Conservation (phyloP, 2,888 invertebrate species). For the Sesamia inferens region DNA sequence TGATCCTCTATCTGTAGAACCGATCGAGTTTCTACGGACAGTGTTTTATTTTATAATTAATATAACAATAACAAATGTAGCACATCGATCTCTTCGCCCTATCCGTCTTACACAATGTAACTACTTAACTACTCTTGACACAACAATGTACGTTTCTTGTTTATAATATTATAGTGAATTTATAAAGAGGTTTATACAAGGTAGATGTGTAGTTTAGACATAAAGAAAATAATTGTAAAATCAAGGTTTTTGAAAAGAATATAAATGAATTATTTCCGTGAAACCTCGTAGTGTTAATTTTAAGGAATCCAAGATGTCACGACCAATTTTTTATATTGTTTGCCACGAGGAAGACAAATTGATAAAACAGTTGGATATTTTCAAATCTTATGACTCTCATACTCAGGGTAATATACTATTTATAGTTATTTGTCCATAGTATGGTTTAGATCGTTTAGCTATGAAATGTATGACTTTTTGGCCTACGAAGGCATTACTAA, state of each 20-base stretch:
- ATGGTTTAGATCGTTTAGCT: conserved; percentile 77
- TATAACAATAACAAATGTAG: conserved; percentile 44
- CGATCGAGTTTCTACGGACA: conserved; percentile 39
- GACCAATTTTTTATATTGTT: conserved; percentile 87
- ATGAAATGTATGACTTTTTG: conserved; percentile 82
- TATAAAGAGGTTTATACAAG: conserved; percentile 90
- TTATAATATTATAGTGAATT: conserved; percentile 81
- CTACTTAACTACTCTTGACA: conserved; percentile 53
- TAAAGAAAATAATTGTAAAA: conserved; percentile 72
- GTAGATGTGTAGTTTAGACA: conserved; percentile 88
- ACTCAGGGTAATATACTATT: conserved; percentile 87
- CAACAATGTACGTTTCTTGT: conserved; percentile 65
- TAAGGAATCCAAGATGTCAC: conserved; percentile 78
- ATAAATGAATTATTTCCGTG: conserved; percentile 72
- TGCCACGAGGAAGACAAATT: conserved; percentile 74
- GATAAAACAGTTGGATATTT: conserved; percentile 68
- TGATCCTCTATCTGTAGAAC: conserved; percentile 53
- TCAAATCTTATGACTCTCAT: conserved; percentile 88
- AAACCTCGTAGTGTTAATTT: conserved; percentile 82
- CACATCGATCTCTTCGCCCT: conserved; percentile 64
- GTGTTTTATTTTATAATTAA: conserved; percentile 36
- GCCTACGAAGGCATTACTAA: conserved; percentile 78
- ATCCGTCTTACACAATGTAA: conserved; percentile 58
- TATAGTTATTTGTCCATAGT: conserved; percentile 77
- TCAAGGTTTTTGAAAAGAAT: conserved; percentile 80